Percentiles rank a stretch among this genome's conserved stretches.
phyloP scores from a whole-genome alignment of 1,140 invertebrate species.

The Drosophila repleta region DNA sequence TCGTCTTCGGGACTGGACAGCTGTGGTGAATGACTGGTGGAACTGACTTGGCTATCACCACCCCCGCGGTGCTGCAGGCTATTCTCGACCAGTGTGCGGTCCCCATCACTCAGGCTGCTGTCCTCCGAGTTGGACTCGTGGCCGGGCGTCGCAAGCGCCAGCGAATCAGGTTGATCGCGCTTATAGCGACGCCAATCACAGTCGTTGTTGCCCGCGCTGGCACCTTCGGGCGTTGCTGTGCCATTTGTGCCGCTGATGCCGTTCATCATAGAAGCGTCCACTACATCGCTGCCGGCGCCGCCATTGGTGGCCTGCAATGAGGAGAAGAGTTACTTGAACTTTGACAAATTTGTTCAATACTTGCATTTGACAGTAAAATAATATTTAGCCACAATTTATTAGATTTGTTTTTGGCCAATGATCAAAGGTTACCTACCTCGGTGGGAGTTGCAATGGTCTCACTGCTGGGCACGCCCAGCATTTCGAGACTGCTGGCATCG shows the following conservation, averaged over 20 bases:
- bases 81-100: conserved; percentile 87
- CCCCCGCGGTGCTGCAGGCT: conserved; percentile 85
- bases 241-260: conserved; percentile 33
- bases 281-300: conserved; percentile 60
- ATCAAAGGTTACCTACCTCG: conserved; percentile 25
- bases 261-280: conserved; percentile 81
- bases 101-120: conserved; percentile 91
- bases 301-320: conserved; percentile 36
- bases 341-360: conserved; percentile 18
- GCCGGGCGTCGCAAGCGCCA: conserved; percentile 52
- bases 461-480: conserved; percentile 85
- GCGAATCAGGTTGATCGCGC: conserved; percentile 53
- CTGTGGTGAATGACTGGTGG: conserved; percentile 84
- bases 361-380: conserved; percentile 16
- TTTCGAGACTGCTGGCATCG: conserved; percentile 85
- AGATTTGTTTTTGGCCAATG: neutral
- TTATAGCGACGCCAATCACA: conserved; percentile 66
- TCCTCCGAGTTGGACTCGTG: conserved; percentile 90
- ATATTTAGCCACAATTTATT: conserved; percentile 1
- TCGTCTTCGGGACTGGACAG: conserved; percentile 81
- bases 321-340: conserved; percentile 19
- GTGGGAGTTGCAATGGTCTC: conserved; percentile 57
- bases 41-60: conserved; percentile 83
- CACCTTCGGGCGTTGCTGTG: conserved; percentile 9
- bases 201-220: conserved; percentile 37